Conservation (phyloP, 2,888 invertebrate species). For the Megamerina dolium region DNA sequence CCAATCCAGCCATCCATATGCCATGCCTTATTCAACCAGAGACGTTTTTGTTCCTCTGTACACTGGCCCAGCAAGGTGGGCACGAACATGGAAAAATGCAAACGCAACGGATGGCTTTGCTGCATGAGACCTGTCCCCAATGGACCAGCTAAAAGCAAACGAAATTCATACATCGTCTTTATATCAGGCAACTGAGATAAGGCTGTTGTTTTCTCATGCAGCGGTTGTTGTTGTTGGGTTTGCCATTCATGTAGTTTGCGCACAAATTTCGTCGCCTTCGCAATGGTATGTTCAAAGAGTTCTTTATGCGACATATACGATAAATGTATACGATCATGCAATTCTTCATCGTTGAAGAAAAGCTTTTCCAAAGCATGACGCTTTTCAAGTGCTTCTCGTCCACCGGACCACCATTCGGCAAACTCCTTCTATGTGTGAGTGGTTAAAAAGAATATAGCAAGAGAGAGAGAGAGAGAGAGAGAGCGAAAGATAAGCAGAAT, state of each 20-base stretch:
- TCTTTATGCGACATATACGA: conserved; percentile 36
- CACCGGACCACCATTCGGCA: conserved; percentile 41
- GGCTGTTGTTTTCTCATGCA: conserved; percentile 51
- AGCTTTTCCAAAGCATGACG: conserved; percentile 30
- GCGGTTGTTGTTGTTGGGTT: conserved; percentile 49
- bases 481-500: no score
- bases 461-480: no score
- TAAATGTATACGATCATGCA: conserved; percentile 29
- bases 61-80: conserved; percentile 82
- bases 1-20: conserved; percentile 76
- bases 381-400: conserved; percentile 23
- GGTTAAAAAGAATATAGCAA: no score
- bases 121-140: conserved; percentile 38
- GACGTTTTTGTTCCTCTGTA: conserved; percentile 74
- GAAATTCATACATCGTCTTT: conserved; percentile 27
- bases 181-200: conserved; percentile 51
- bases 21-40: conserved; percentile 80
- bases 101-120: conserved; percentile 51
- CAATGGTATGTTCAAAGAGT: conserved; percentile 32
- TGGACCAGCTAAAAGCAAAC: conserved; percentile 32
- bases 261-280: conserved; percentile 51
- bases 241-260: conserved; percentile 64
- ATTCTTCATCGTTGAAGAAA: conserved; percentile 33
- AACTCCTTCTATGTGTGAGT: no score
- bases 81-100: conserved; percentile 90